phyloP scores from a whole-genome alignment of 2,113 vertebrate genomes.

The Onychorhynchus coronatus region DNA sequence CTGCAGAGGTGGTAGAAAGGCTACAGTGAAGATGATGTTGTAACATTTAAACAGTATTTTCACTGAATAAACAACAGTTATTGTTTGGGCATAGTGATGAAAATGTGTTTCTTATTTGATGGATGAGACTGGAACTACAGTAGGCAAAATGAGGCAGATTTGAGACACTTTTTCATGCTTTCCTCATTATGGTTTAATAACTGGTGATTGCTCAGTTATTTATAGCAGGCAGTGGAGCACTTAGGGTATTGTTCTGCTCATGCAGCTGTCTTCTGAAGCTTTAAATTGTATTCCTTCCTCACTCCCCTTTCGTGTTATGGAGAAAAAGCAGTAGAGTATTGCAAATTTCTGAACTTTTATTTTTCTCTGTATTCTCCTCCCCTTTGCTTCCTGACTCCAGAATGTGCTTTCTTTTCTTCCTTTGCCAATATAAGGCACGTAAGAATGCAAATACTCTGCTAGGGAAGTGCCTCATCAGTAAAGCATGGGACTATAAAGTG shows the following conservation, averaged over 20 bases:
- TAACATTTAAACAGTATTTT: slow-evolving; percentile 1
- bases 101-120: not conserved
- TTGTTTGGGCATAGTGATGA: not conserved
- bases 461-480: slow-evolving; percentile 19
- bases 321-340: not conserved
- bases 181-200: slow-evolving; percentile 55
- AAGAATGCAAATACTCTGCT: not conserved
- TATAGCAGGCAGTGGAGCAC: not conserved
- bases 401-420: slow-evolving; percentile 1
- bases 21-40: not conserved
- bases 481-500: not conserved
- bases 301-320: not conserved
- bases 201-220: slow-evolving; percentile 54
- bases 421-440: slow-evolving; percentile 16
- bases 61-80: not conserved
- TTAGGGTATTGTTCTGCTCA: slow-evolving; percentile 38
- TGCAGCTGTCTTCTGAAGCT: slow-evolving; percentile 13
- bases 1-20: not conserved
- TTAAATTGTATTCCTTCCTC: not conserved
- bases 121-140: slow-evolving; percentile 14
- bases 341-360: not conserved
- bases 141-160: not conserved
- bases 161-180: slow-evolving; percentile 23
- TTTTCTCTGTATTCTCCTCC: not conserved
- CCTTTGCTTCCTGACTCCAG: not conserved